These are phyloP conservation scores for Cataglyphis rosenhaueri DNA, from an alignment of 2,888 invertebrate genomes.

Conservation along the genomic window DNA sequence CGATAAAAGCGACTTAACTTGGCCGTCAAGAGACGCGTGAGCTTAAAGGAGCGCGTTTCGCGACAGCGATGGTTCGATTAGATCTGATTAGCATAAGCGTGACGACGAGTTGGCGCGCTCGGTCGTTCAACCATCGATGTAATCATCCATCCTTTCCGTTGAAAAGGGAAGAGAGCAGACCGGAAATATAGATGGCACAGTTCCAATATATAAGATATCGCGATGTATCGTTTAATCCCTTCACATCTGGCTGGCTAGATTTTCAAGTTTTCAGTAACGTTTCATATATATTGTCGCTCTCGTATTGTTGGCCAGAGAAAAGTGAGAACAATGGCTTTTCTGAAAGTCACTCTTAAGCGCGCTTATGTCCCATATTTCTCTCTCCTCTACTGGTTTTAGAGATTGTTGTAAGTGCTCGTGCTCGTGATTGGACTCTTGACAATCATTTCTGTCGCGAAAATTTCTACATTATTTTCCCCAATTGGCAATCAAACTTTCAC, in stretches of 20 bases:
- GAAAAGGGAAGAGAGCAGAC: not conserved
- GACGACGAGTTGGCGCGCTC: not conserved
- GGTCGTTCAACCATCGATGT: not conserved
- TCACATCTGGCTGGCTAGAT: not conserved
- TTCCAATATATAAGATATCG: not conserved
- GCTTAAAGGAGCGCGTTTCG: constrained; percentile 20
- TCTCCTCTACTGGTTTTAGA: not conserved
- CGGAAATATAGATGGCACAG: not conserved
- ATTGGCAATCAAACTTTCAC: not conserved
- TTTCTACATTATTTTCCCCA: not conserved
- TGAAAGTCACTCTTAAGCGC: not conserved
- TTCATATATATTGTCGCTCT: not conserved
- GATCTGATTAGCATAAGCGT: constrained; percentile 27
- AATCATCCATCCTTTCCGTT: constrained; percentile 2
- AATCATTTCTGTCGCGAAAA: not conserved
- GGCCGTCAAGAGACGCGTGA: constrained; percentile 9
- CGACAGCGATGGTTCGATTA: constrained; percentile 15
- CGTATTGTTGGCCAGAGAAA: constrained; percentile 19
- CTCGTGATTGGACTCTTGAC: not conserved
- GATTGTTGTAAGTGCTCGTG: not conserved
- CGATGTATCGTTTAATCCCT: constrained; percentile 9
- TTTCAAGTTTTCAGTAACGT: not conserved
- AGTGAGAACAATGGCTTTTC: not conserved
- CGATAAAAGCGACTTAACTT: constrained; percentile 36
- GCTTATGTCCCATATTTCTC: not conserved